These are phyloP conservation scores for Noctua comes DNA, from an alignment of 2,888 invertebrate species.

Conservation along the genomic window DNA sequence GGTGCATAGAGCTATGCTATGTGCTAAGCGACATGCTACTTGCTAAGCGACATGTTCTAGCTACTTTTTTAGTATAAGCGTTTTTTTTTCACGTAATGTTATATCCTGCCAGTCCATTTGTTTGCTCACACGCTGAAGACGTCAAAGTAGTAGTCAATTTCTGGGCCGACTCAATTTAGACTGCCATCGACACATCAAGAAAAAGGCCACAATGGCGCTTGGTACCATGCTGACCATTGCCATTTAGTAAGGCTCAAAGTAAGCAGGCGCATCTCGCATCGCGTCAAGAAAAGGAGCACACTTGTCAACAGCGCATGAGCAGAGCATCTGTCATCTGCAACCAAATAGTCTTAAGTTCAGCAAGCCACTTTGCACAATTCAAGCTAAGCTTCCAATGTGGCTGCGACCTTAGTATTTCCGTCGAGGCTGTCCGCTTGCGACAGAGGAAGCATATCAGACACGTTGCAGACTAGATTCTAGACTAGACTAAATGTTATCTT, in stretches of 20 bases:
- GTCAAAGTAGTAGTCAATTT: not conserved
- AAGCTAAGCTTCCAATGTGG: not conserved
- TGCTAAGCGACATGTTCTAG: not conserved
- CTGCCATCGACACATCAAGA: no score
- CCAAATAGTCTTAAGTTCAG: no score
- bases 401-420: slow-evolving; percentile 12
- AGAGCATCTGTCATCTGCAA: not conserved
- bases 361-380: not conserved
- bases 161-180: no score
- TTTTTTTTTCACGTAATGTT: not conserved
- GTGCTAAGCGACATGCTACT: not conserved
- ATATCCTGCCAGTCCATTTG: not conserved
- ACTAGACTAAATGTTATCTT: slow-evolving; percentile 38
- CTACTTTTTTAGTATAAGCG: not conserved
- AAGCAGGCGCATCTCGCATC: not conserved
- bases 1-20: not conserved
- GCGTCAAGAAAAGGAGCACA: not conserved
- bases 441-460: slow-evolving; percentile 38
- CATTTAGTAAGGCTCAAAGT: not conserved
- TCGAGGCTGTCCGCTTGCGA: slow-evolving; percentile 26
- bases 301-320: not conserved
- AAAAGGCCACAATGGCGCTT: no score
- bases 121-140: not conserved
- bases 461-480: slow-evolving; percentile 35
- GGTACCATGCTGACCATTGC: no score